Base-by-base conservation (phyloP, 2,113 vertebrate species). In the Xiphias gladius region DNA sequence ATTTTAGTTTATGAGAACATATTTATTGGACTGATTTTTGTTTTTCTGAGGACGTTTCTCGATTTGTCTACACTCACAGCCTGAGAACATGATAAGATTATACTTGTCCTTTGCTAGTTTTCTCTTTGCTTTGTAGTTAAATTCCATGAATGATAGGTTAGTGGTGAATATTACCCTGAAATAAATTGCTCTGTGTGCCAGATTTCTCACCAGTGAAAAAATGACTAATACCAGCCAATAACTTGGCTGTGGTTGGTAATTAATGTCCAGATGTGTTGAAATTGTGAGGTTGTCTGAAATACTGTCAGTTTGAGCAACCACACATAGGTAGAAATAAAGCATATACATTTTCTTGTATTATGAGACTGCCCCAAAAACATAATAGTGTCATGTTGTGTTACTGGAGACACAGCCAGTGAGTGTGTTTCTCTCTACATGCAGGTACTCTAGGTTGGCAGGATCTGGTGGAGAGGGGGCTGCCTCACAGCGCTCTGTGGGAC, bases 361-460 rank as follows among this genome's bases (percentile, higher is more conserved):
- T 52, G 41, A 62, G 30, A 28, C 11, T 9, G 6, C 20, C 10
- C 7, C 39, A 39, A 41, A 26, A 35, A 35, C 6, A 35, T 35
- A 3, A 35, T 35, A 32, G 4, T 52, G 19, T 67, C 0, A 1
- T 28, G 4, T 64, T 48, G 37, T 58, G 12, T 20, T 73, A 20
- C 19, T 67, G 7, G 39, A 28, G 20, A 22, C 20, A 24, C 5
- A 41, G 35, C 12, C 19, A 48, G 4, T 61, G 26, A 32, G 7
- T 67, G 65, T 30, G 26, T 50, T 16, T 73, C 20, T 84, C 39
- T 86, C 35, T 71, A 43, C 55, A 19, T 70, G 64, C 87, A 99
- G 97, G 96, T 35, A 89, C 94, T 4, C 85, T 98, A 20, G 79
- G 94, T 26, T 98, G 97, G 97, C 94, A 95, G 89, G 95, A 96